A percentile compares a stretch with the other conserved stretches of the same genome.
phyloP scores from a whole-genome alignment of 2,797 vertebrate species.

The Acanthopagrus latus region DNA sequence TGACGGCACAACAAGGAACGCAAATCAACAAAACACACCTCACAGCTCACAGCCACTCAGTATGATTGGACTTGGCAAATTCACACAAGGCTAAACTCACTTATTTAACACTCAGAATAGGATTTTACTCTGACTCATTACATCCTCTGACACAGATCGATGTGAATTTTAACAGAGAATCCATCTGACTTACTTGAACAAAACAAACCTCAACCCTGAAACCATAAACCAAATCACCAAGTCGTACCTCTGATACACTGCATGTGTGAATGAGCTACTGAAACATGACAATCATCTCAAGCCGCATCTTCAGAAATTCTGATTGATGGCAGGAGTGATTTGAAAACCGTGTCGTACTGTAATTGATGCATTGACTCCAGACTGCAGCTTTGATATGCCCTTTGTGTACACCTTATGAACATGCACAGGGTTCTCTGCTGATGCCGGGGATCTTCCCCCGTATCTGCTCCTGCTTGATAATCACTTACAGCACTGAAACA shows the following conservation, averaged over 20 bases:
- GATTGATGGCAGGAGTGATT: neutral
- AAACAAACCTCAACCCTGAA: neutral
- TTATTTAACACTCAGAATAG: neutral
- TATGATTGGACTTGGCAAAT: neutral
- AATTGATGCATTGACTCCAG: conserved; percentile 7
- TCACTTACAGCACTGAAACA: conserved; percentile 40
- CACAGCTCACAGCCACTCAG: neutral
- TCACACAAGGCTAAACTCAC: neutral
- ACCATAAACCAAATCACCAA: neutral
- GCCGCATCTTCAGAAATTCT: conserved; percentile 1
- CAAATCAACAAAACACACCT: neutral
- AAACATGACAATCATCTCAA: neutral
- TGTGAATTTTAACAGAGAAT: neutral
- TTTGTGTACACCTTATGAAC: conserved; percentile 12
- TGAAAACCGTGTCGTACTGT: neutral
- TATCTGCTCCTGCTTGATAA: conserved; percentile 49
- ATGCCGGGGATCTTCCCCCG: conserved; percentile 11
- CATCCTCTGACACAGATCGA: neutral
- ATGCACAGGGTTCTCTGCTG: neutral
- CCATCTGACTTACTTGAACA: neutral
- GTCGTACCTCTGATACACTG: neutral
- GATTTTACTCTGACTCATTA: neutral
- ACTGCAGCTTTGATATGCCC: conserved; percentile 13
- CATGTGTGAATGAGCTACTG: neutral
- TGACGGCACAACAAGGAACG: neutral